These are phyloP conservation scores for Brachionus calyciflorus DNA, from an alignment of 1,140 invertebrate species.

Conservation along the genomic window DNA sequence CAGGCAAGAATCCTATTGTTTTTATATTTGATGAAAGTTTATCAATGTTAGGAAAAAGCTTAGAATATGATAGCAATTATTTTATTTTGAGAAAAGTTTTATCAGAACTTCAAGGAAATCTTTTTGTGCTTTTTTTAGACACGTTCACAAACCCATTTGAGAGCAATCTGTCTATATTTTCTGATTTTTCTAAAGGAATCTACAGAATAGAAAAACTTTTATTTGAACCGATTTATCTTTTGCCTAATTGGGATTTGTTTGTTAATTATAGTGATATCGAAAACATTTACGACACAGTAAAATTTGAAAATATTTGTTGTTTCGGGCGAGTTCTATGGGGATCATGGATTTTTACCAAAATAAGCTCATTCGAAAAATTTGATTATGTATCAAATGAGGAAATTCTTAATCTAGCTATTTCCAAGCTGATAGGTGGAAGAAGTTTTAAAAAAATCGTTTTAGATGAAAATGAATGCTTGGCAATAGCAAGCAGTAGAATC, in stretches of 20 bases:
- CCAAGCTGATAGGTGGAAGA: not conserved
- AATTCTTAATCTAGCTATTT: not conserved
- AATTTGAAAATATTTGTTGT: not conserved
- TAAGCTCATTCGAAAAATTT: slow-evolving; percentile 14
- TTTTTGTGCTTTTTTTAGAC: slow-evolving; percentile 26
- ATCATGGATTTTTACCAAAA: slow-evolving; percentile 22
- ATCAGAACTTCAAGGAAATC: not conserved
- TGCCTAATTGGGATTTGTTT: slow-evolving; percentile 26
- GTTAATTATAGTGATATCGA: not conserved
- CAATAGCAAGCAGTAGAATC: not conserved
- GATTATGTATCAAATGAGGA: not conserved
- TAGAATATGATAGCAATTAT: not conserved
- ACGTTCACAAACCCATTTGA: not conserved
- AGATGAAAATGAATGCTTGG: not conserved
- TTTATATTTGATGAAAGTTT: slow-evolving; percentile 8
- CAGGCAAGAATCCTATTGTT: not conserved
- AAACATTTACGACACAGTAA: not conserved
- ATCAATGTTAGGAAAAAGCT: not conserved
- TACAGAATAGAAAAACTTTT: not conserved
- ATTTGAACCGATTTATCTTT: slow-evolving; percentile 12
- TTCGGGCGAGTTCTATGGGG: not conserved
- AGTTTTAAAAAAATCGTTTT: not conserved
- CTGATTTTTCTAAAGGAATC: not conserved
- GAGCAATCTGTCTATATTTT: not conserved
- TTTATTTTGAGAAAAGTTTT: slow-evolving; percentile 11